These are phyloP conservation scores for Lochmaea crataegi DNA, from an alignment of 2,888 invertebrate genomes.

Conservation along the genomic window DNA sequence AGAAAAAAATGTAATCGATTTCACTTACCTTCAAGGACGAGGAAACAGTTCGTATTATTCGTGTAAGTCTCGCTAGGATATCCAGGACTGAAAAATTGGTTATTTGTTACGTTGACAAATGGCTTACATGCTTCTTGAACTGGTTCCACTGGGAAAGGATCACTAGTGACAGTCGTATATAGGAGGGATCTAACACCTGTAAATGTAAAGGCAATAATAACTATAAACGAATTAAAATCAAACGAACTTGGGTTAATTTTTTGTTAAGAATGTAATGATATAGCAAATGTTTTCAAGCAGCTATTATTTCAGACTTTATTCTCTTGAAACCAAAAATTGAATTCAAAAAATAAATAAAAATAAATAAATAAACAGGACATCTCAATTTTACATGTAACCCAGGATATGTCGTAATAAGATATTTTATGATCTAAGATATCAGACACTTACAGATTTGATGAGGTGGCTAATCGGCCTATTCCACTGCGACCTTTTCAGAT, in stretches of 20 bases:
- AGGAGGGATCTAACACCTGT: conserved; percentile 49
- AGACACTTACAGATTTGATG: too few species aligned
- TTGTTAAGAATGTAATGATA: neutral
- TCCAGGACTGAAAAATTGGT: conserved; percentile 77
- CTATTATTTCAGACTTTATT: too few species aligned
- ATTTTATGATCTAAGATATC: too few species aligned
- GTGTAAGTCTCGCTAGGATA: conserved; percentile 70
- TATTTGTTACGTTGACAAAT: conserved; percentile 71
- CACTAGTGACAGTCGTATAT: conserved; percentile 43
- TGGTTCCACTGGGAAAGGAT: conserved; percentile 49
- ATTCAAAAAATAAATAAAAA: too few species aligned
- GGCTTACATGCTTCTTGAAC: conserved; percentile 66
- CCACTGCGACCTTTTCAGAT: too few species aligned
- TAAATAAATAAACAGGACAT: too few species aligned
- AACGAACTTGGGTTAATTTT: neutral
- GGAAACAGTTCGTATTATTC: conserved; percentile 74
- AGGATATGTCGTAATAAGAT: too few species aligned
- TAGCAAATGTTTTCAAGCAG: too few species aligned
- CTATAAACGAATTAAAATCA: neutral
- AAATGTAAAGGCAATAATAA: conserved; percentile 31
- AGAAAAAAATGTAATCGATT: conserved; percentile 11
- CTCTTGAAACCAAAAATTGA: too few species aligned
- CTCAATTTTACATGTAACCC: too few species aligned
- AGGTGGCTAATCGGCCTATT: too few species aligned
- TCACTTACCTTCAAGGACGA: conserved; percentile 74